These are phyloP conservation scores for Panurus biarmicus DNA, from an alignment of 2,113 vertebrate species.

Conservation along the genomic window DNA sequence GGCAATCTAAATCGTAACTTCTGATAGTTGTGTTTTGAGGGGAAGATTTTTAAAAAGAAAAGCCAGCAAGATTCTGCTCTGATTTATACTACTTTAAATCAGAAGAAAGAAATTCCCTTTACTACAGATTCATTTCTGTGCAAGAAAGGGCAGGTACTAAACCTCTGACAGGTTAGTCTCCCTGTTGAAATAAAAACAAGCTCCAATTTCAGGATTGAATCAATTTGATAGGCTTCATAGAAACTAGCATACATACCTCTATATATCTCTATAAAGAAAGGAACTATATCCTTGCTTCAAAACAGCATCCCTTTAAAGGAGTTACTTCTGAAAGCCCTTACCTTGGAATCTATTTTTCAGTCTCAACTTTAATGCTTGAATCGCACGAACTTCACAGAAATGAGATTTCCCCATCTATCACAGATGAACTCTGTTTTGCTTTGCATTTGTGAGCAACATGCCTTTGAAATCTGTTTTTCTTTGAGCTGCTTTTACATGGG, in stretches of 20 bases:
- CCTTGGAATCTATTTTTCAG: neutral
- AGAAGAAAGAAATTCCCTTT: neutral
- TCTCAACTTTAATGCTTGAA: neutral
- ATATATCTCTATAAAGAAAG: neutral
- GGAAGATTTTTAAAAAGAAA: neutral
- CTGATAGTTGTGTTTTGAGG: neutral
- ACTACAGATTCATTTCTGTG: neutral
- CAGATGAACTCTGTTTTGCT: neutral
- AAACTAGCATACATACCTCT: neutral
- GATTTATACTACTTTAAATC: neutral
- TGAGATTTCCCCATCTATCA: neutral
- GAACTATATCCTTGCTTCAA: neutral
- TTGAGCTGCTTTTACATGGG: neutral
- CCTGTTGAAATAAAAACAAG: neutral
- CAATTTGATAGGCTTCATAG: neutral
- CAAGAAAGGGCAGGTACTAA: neutral
- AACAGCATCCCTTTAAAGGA: neutral
- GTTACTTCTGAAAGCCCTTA: neutral
- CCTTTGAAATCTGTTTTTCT: conserved; percentile 36
- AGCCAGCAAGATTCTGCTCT: neutral
- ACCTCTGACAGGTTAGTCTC: neutral
- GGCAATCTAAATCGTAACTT: neutral
- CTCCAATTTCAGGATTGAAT: neutral
- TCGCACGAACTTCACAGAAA: neutral
- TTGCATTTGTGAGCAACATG: neutral